These are phyloP conservation scores for Lepidochrysops patricia DNA, from an alignment of 2,888 invertebrate genomes.

Conservation along the genomic window DNA sequence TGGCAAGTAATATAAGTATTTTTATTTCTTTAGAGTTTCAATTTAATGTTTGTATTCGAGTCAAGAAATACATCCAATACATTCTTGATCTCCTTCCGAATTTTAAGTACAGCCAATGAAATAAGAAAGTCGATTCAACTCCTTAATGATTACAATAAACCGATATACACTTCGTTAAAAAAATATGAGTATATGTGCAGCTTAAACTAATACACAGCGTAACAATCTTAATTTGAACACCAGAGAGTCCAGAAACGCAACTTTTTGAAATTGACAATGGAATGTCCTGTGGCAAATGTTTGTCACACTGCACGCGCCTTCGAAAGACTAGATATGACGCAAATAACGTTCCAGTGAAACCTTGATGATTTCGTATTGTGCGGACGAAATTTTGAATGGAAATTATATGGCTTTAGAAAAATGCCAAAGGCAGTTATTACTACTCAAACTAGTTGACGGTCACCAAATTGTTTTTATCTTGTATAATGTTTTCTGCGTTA, in stretches of 20 bases:
- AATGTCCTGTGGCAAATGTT: neutral
- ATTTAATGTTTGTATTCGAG: neutral
- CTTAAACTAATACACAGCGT: neutral
- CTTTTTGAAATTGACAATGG: neutral
- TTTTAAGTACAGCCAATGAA: neutral
- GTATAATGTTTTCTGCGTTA: conserved; percentile 80
- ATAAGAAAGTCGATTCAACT: neutral
- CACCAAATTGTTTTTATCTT: conserved; percentile 65
- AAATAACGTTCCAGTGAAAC: neutral
- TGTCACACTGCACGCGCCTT: neutral
- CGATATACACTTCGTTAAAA: neutral
- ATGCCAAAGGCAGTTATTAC: neutral
- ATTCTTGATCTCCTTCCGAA: neutral
- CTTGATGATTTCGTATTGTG: conserved; percentile 4
- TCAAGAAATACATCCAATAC: neutral
- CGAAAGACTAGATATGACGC: conserved; percentile 3
- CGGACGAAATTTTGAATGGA: neutral
- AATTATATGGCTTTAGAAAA: neutral
- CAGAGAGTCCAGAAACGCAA: neutral
- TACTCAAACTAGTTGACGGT: conserved; percentile 19
- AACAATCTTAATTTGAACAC: neutral
- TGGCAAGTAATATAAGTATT: conserved; percentile 4
- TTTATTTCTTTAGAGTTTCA: neutral
- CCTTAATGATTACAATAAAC: neutral
- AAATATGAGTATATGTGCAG: neutral